Base-by-base conservation (phyloP, 2,113 vertebrate species). In the Protobothrops mucrosquamatus region DNA sequence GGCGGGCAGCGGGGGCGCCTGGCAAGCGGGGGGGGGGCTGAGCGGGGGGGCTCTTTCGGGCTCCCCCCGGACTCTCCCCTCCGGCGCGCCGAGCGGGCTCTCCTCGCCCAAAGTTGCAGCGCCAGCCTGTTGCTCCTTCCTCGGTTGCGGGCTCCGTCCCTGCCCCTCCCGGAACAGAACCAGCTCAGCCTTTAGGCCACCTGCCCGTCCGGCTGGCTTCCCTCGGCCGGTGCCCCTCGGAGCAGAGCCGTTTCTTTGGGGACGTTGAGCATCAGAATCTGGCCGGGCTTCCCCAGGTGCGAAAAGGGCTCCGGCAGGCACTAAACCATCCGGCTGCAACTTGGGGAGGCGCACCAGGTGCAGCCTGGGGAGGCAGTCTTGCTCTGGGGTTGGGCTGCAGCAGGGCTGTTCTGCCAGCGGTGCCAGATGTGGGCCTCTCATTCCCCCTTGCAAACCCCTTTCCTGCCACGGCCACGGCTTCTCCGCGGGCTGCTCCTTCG, bases 401-500 rank as follows among this genome's bases (percentile, higher is more conserved):
- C 64, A 1, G 26, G 61, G 29, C 0, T 1, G 48, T 54, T 23
- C 6, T 48, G 20, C 59, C 0, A 1, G 20, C 10, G 1, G 23
- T 0, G 0, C n/a, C 0, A 6, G 48, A 59, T 52, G 0, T 0
- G 15, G 87, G 52, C 23, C 6, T 11, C 3, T 24, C 39, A 3
- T 1, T 8, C n/a, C 26, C 11, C 24, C 7, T 26, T 46, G 69
- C 56, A 91, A 0, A 48, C 95, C 94, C 94, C 2, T 0, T 43
- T 81, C 34, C 91, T 95, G 94, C 95, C 5, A 51, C 94, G 96
- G 93, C 94, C 87, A 92, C 90, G 95, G 94, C 94, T 1, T 93
- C 87, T 94, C 95, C 90, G 61, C 86, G 92, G 96, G 94, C 93
- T 92, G 95, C 95, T 94, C 95, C 96, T 92, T 91, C 97, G 97